These are phyloP conservation scores for Pimephales promelas DNA, from an alignment of 2,113 vertebrate species.

Conservation along the genomic window DNA sequence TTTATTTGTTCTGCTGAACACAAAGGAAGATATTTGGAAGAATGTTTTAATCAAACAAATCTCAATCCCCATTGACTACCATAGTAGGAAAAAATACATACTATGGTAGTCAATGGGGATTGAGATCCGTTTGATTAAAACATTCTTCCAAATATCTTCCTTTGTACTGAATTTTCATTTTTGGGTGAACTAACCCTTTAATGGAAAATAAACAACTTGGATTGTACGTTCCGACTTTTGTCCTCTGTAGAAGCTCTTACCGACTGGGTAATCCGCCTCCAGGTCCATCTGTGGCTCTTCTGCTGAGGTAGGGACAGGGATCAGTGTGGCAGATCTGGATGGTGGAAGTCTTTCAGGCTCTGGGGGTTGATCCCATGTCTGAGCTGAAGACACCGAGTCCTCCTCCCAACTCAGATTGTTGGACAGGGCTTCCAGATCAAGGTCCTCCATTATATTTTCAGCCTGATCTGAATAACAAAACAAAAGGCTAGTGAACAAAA, in stretches of 20 bases:
- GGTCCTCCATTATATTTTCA: conserved; percentile 86
- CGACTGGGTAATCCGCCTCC: conserved; percentile 89
- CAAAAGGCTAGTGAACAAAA: neutral
- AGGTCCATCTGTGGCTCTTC: conserved; percentile 81
- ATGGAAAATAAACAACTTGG: neutral
- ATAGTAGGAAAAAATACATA: too few species aligned
- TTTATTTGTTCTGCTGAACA: too few species aligned
- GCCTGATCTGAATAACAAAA: conserved; percentile 77
- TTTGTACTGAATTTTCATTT: too few species aligned
- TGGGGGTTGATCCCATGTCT: conserved; percentile 72
- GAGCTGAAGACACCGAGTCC: conserved; percentile 81
- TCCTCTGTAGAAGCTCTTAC: conserved; percentile 78
- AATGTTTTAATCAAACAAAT: too few species aligned
- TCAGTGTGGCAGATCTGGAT: conserved; percentile 63
- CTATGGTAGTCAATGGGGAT: too few species aligned
- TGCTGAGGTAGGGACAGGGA: conserved; percentile 62
- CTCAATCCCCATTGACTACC: too few species aligned
- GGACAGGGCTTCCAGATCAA: conserved; percentile 89
- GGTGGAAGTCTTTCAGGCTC: conserved; percentile 71
- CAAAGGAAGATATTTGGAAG: too few species aligned
- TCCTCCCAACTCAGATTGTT: conserved; percentile 92
- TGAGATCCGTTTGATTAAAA: too few species aligned
- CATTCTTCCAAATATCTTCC: too few species aligned
- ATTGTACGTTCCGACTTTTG: conserved; percentile 60
- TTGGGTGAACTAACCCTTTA: too few species aligned